Evolutionary conservation across 1,140 invertebrate genomes (phyloP).

Genomic region (honey bee (Apis mellifera)): Amel_HAv3.1 CM009936.2:3601001-3601500

Average conservation of each 20-base stretch:
- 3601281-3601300: too few species aligned
- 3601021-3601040: not conserved
- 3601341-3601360: conserved; percentile 10
- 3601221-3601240: conserved; percentile 23
- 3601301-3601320: not conserved
- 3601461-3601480: conserved; percentile 45
- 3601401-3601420: conserved; percentile 75
- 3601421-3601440: conserved; percentile 57
- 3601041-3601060: not conserved
- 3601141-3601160: not conserved
- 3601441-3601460: conserved; percentile 66
- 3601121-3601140: not conserved
- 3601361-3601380: conserved; percentile 15
- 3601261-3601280: not conserved
- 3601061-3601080: not conserved
- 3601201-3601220: conserved; percentile 34
- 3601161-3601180: conserved; percentile 27
- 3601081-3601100: not conserved
- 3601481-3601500: conserved; percentile 62
- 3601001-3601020: not conserved
- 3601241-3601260: conserved; percentile 33
- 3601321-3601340: conserved; percentile 28
- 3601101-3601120: not conserved
- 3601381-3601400: conserved; percentile 6
- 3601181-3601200: not conserved